These are phyloP conservation scores for Propsilocerus akamusi DNA, from an alignment of 1,140 invertebrate species.

Conservation along the genomic window DNA sequence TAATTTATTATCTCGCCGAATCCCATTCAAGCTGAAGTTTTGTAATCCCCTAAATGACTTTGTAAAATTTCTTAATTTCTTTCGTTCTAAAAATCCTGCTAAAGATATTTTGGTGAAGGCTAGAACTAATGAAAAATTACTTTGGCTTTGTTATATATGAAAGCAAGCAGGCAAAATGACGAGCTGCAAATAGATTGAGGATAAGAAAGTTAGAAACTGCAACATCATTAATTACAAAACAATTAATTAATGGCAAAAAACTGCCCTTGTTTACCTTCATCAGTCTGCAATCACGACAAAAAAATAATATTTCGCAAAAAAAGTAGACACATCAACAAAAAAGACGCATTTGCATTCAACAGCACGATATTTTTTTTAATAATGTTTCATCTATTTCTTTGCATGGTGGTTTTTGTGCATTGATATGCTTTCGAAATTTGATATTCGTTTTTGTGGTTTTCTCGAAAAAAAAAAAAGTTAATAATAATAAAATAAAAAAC, in stretches of 20 bases:
- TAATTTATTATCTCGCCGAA: not conserved
- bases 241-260: slow-evolving; percentile 1
- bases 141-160: not conserved
- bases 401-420: not conserved
- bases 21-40: not conserved
- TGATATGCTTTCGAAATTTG: not conserved
- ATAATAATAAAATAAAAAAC: too few species aligned
- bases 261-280: not conserved
- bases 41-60: not conserved
- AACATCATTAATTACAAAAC: slow-evolving; percentile 4
- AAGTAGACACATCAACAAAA: too few species aligned
- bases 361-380: not conserved
- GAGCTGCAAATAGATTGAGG: too few species aligned
- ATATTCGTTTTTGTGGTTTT: too few species aligned
- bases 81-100: not conserved
- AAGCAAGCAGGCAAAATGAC: not conserved
- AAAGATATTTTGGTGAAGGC: too few species aligned
- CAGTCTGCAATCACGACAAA: too few species aligned
- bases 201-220: not conserved
- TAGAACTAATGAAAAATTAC: too few species aligned
- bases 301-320: too few species aligned
- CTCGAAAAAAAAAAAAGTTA: too few species aligned
- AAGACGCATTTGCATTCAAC: slow-evolving; percentile 8
- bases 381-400: not conserved
- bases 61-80: slow-evolving; percentile 3